Evolutionary conservation across 2,797 vertebrate genomes (phyloP).

Genomic region (Bucorvus abyssinicus): DNA sequence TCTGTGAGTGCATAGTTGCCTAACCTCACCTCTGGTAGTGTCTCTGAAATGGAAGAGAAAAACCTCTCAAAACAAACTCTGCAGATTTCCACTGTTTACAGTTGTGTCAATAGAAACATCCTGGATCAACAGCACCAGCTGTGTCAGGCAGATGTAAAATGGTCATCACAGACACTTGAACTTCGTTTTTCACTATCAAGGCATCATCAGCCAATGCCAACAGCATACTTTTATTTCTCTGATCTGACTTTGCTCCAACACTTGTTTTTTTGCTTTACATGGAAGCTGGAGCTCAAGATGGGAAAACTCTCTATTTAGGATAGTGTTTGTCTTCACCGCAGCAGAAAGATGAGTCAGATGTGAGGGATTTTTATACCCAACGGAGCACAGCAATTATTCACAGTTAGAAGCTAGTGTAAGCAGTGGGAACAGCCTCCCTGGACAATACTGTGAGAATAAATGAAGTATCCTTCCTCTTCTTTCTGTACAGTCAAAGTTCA

Average conservation of each 20-base stretch:
- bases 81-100: not conserved
- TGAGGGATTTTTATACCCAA: not conserved
- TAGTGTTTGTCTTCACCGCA: not conserved
- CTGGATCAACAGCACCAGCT: not conserved
- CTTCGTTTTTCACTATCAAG: not conserved
- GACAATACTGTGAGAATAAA: not conserved
- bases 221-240: not conserved
- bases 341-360: not conserved
- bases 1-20: not conserved
- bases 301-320: not conserved
- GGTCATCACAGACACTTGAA: not conserved
- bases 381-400: slow-evolving; percentile 12
- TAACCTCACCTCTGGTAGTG: not conserved
- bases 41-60: not conserved
- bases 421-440: not conserved
- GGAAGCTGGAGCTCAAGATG: not conserved
- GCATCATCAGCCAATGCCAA: not conserved
- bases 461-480: not conserved
- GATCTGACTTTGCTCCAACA: not conserved
- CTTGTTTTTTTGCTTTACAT: not conserved
- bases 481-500: not conserved
- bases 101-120: not conserved
- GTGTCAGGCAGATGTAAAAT: not conserved
- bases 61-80: not conserved
- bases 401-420: not conserved